phyloP scores from a whole-genome alignment of 1,140 invertebrate genomes.

The Lepidurus couesii region DNA sequence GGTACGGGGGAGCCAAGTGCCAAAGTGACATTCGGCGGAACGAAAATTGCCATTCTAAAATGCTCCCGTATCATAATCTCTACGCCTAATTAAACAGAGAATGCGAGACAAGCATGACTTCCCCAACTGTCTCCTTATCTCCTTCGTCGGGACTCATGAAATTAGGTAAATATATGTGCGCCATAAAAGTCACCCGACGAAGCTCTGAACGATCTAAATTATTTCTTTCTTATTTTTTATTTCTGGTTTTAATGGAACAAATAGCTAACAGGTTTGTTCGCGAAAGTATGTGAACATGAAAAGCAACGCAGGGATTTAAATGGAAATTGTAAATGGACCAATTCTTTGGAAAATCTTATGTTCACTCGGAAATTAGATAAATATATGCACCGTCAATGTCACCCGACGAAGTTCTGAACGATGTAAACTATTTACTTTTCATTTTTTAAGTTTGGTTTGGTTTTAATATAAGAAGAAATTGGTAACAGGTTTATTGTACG shows the following conservation, averaged over 20 bases:
- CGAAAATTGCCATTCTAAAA: background rate
- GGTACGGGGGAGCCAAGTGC: background rate
- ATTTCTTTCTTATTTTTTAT: background rate
- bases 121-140: background rate
- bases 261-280: too few relatives aligned
- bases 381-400: too few relatives aligned
- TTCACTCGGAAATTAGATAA: too few relatives aligned
- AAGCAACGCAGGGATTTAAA: too few relatives aligned
- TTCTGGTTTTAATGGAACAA: background rate
- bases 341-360: too few relatives aligned
- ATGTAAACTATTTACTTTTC: too few relatives aligned
- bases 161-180: background rate
- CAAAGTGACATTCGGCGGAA: background rate
- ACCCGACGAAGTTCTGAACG: too few relatives aligned
- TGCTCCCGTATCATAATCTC: background rate
- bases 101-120: background rate
- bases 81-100: conserved; percentile 10
- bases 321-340: too few relatives aligned
- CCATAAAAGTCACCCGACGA: background rate
- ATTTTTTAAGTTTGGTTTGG: too few relatives aligned
- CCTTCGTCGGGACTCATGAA: background rate
- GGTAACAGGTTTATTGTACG: too few relatives aligned
- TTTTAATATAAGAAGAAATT: too few relatives aligned
- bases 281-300: too few relatives aligned
- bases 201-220: background rate